phyloP scores from a whole-genome alignment of 2,797 vertebrate genomes.

The Salmo trutta region DNA sequence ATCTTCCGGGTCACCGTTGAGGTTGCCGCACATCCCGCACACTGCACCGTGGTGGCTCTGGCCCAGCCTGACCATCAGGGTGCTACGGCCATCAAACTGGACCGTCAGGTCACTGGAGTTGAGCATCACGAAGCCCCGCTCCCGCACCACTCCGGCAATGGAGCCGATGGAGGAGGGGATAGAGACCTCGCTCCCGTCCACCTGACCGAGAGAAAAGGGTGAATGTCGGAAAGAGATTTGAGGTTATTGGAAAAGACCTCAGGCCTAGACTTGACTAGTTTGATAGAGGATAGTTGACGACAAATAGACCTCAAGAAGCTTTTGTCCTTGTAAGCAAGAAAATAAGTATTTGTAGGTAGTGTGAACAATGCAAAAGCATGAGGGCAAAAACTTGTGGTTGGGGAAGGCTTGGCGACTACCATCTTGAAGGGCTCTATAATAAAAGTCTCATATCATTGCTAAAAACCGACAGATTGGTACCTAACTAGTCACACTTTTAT shows the following conservation, averaged over 20 bases:
- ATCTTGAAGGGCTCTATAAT: not conserved
- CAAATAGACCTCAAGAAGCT: too few relatives aligned
- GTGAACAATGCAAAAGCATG: too few relatives aligned
- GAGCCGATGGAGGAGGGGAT: not conserved
- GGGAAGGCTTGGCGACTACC: not conserved
- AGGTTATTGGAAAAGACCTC: not conserved
- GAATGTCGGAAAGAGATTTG: not conserved
- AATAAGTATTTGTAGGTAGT: too few relatives aligned
- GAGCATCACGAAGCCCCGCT: conserved; percentile 23
- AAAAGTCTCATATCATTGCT: not conserved
- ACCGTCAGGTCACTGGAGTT: conserved; percentile 42
- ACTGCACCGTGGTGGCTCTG: conserved; percentile 35
- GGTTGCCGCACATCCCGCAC: conserved; percentile 67
- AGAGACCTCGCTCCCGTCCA: not conserved
- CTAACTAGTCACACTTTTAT: not conserved
- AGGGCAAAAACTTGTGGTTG: not conserved
- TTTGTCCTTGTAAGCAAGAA: too few relatives aligned
- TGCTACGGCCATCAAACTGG: conserved; percentile 49
- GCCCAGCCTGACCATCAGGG: conserved; percentile 52
- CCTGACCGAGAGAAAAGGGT: not conserved
- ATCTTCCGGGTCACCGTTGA: conserved; percentile 58
- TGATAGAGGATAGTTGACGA: not conserved
- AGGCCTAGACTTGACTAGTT: not conserved
- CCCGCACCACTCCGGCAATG: not conserved
- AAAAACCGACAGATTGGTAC: not conserved